Evolutionary conservation across 2,797 vertebrate species (phyloP), one percentile per base, ranked within the genome.

Genomic region (Coranthus polyacanthus): DNA sequence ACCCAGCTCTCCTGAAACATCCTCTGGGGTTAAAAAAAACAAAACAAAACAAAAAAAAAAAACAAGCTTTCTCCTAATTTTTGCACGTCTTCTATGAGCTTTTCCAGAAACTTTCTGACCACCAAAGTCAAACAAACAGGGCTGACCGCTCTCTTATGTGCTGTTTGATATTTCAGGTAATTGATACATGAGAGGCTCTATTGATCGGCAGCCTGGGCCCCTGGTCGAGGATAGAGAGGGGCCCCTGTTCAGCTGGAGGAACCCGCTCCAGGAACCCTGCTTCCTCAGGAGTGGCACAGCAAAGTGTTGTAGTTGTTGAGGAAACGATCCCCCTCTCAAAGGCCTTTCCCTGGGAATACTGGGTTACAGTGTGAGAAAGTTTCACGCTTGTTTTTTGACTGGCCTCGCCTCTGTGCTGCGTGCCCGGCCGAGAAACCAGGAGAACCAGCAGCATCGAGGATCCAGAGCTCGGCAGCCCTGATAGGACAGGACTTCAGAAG

Each of bases 301-400:
- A 90, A 91, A 92, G 92, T 88, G 76, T 84, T 81, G 88, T 67
- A 78, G 89, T 85, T 88, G 88, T 85, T 87, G 88, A 89, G 91
- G 90, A 92, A 92, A 90, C 65, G 50, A 89, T 83, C 88, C 65
- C 64, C 69, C 87, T 84, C 85, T 88, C 81, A 85, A 82, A 85
- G 79, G 75, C 73, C 90, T 78, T 86, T 88, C 88, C 78, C 82
- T 82, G 88, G 93, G 90, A 93, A 89, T 94, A 93, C 93, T 92
- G 83, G 79, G 91, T 94, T 94, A 91, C 93, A 94, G 82, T 92
- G 90, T 93, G 91, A 93, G 91, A 94, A 94, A 83, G 84, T 82
- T 88, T 52, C 75, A 17, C 24, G 29, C 55, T 78, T 90, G 86
- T 87, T 87, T 92, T 87, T 84, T 42, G 51, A 54, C 51, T 38